These are phyloP conservation scores for Athene noctua DNA, from an alignment of 2,113 vertebrate species.

Conservation along the genomic window DNA sequence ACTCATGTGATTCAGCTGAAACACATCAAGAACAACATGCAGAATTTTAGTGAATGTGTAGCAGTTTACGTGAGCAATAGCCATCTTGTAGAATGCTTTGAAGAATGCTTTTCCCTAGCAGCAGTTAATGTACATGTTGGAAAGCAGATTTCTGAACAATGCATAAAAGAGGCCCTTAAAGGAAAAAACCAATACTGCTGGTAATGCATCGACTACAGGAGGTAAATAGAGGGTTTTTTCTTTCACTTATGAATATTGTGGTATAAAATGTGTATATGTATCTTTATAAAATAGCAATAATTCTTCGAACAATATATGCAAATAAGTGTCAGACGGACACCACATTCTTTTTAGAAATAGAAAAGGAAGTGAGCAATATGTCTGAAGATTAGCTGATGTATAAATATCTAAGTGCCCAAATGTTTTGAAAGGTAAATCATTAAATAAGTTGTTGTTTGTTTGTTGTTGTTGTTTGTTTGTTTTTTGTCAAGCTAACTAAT, in stretches of 20 bases:
- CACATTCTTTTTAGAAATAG: not conserved
- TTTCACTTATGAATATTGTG: not conserved
- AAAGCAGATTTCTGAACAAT: conserved; percentile 80
- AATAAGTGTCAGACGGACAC: not conserved
- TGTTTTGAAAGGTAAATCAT: not conserved
- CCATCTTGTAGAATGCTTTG: not conserved
- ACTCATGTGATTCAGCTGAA: not conserved
- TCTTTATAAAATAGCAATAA: not conserved
- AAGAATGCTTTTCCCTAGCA: conserved; percentile 36
- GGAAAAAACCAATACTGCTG: conserved; percentile 73
- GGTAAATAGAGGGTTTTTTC: conserved; percentile 46
- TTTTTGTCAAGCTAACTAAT: not conserved
- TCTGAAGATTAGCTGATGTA: not conserved
- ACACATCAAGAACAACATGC: not conserved
- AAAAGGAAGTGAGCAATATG: not conserved
- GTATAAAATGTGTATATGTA: not conserved
- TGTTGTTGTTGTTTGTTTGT: not conserved
- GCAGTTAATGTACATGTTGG: conserved; percentile 80
- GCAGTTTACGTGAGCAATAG: not conserved
- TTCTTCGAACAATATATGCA: not conserved
- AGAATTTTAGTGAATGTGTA: not conserved
- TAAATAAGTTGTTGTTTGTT: not conserved
- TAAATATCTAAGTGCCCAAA: not conserved
- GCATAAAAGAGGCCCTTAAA: conserved; percentile 73
- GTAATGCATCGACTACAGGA: conserved; percentile 84